Evolutionary conservation across 2,888 invertebrate genomes (phyloP).

Genomic region (Parnassius apollo): DNA sequence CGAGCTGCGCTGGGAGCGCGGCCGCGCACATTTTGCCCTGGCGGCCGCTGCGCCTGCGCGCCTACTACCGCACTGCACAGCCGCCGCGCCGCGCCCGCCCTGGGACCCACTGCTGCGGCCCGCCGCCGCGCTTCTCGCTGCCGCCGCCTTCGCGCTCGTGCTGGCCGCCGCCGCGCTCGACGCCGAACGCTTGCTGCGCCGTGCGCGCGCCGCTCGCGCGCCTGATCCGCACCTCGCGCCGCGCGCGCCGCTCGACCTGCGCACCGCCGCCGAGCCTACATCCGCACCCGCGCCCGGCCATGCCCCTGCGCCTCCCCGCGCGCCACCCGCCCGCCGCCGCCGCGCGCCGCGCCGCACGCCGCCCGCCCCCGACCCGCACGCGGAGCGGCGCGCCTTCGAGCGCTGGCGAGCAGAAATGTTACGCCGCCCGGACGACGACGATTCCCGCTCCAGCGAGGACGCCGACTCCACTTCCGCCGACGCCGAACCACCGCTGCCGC

Average conservation of each 20-base stretch:
- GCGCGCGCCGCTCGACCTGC: slow-evolving; percentile 43
- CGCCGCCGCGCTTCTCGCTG: slow-evolving; percentile 67
- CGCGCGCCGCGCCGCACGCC: slow-evolving; percentile 40
- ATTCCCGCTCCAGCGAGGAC: slow-evolving; percentile 53
- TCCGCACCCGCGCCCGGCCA: slow-evolving; percentile 23
- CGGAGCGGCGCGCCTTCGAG: slow-evolving; percentile 63
- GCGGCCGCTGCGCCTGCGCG: slow-evolving; percentile 46
- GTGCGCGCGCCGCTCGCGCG: slow-evolving; percentile 37
- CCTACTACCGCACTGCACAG: slow-evolving; percentile 46
- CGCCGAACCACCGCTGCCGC: slow-evolving; percentile 29
- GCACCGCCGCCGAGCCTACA: slow-evolving; percentile 25
- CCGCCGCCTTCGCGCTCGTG: slow-evolving; percentile 50
- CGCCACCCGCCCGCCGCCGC: slow-evolving; percentile 35
- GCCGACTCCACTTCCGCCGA: slow-evolving; percentile 35
- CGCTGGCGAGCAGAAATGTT: slow-evolving; percentile 61
- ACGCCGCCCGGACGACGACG: slow-evolving; percentile 47
- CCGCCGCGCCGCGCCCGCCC: slow-evolving; percentile 68
- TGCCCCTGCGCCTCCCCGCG: slow-evolving; percentile 28
- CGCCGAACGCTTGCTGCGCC: slow-evolving; percentile 41
- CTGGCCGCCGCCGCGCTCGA: slow-evolving; percentile 51
- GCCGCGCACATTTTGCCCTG: slow-evolving; percentile 44
- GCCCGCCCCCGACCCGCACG: slow-evolving; percentile 47
- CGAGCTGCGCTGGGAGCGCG: slow-evolving; percentile 42
- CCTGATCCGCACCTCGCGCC: slow-evolving; percentile 27
- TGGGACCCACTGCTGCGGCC: slow-evolving; percentile 76